Percentiles rank a stretch among this genome's conserved stretches.
Evolutionary conservation across 1,140 invertebrate species (phyloP).

Genomic region (Sminthurides bifidus): DNA sequence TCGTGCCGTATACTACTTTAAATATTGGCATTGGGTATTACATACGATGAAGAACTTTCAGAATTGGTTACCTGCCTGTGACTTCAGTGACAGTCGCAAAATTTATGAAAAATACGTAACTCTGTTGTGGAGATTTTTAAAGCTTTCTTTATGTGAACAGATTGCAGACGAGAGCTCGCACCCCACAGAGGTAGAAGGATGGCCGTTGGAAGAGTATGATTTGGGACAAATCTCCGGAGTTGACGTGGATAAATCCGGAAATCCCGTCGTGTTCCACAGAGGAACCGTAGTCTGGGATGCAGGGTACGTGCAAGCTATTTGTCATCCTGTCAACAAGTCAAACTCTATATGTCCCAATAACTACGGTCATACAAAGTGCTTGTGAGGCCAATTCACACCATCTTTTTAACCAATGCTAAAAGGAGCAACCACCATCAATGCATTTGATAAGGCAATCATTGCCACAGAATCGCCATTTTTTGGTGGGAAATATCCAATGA

Average conservation of each 20-base stretch:
- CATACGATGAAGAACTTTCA: neutral
- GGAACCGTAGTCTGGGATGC: constrained; percentile 68
- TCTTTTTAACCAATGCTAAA: too few relatives aligned
- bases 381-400: too few relatives aligned
- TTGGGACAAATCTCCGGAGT: constrained; percentile 77
- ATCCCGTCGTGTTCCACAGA: constrained; percentile 79
- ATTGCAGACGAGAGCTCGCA: constrained; percentile 15
- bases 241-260: constrained; percentile 61
- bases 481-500: too few relatives aligned
- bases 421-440: too few relatives aligned
- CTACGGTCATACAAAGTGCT: too few relatives aligned
- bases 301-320: constrained; percentile 54
- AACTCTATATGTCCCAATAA: too few relatives aligned
- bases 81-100: neutral
- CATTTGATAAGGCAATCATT: too few relatives aligned
- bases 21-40: neutral
- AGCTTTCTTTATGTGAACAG: constrained; percentile 2
- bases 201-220: constrained; percentile 51
- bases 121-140: neutral
- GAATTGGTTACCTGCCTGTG: neutral
- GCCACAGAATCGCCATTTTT: too few relatives aligned
- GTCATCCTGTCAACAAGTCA: too few relatives aligned
- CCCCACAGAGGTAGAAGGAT: constrained; percentile 50
- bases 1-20: too few relatives aligned
- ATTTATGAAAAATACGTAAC: neutral